Evolutionary conservation across 2,888 invertebrate genomes (phyloP), one percentile per base, ranked within the genome.

Genomic region (Cerceris rybyensis): DNA sequence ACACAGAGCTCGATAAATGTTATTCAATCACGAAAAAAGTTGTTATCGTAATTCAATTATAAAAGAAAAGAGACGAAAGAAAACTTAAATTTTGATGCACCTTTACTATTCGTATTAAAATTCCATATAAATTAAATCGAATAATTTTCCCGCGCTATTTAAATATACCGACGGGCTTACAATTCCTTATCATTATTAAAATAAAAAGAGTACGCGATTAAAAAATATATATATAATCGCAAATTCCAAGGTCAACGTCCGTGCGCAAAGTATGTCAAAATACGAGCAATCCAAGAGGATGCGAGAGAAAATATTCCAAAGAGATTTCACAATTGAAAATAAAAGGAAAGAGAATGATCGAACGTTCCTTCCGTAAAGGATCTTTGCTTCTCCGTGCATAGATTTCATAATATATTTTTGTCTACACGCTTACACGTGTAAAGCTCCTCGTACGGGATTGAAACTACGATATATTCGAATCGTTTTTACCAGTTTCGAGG

Each of bases 401-500:
- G 57, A 59, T 68, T 16, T 55, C 28, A 75, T 41, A 43, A 75
- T 78, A 76, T 78, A 78, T 76, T 78, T 78, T 77, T 76, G 71
- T 78, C 72, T 77, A 78, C 77, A 68, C 67, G 67, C 64, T 71
- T 67, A 66, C 71, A 73, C 59, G 73, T 63, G 60, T 43, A 28
- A 69, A 46, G 42, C 13, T 68, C 13, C 7, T 64, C 11, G 14
- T 17, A 41, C 70, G 49, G 70, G 63, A 16, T 55, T 67, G 11
- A 67, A 49, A 70, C 57, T 61, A 64, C 63, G 28, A 28, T 59
- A 55, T 70, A 70, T 70, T 67, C 70, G 41, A 61, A 76, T 75
- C 70, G 63, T 78, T 78, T 78, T 76, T 76, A 78, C 66, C 66
- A 67, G 67, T 76, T 57, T 76, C 70, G 70, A 43, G 14, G 64